Evolutionary conservation across 2,113 vertebrate genomes (phyloP), one percentile per base, ranked within the genome.

Genomic region (Polypterus senegalus): DNA sequence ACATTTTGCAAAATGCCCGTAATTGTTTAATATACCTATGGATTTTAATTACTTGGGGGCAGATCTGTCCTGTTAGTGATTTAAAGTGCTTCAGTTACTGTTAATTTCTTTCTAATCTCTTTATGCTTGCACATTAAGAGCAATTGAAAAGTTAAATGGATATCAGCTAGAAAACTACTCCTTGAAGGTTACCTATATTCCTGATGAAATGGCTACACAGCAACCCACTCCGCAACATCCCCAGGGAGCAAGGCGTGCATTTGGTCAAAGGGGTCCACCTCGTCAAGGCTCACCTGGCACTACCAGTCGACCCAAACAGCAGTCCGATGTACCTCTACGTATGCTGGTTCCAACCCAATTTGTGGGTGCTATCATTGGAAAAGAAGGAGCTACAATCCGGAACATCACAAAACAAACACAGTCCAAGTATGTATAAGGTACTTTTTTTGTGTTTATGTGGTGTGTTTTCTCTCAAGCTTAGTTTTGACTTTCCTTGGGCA

Each of bases 361-460:
- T 3, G 94, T 99, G 47, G 96, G 96, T 55, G 96, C 96, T 10
- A 98, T 99, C 43, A 99, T 99, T 1, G 95, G 96, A 66, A 99
- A 99, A 69, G 94, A 97, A 80, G 96, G 96, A 1, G 91, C 91
- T 3, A 98, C 96, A 47, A 99, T 99, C 71, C 90, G 96, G 61
- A 97, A 94, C 67, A 94, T 99, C 67, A 99, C 96, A 68, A 98
- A 96, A 74, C 94, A 99, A 82, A 99, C 96, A 0, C 96, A 97
- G 77, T 98, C 95, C 70, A 98, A 99, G 96, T 99, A 88, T 70
- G 91, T 73, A 27, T 27, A 27, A 27, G 27, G 27, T 27, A 27
- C 27, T 27, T 27, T 27, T 27, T 27, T 27, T 9, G 7, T 5
- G 49, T 27, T 27, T 27, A 27, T 27, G 27, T 27, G 27, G 2